These are phyloP conservation scores for Argyrosomus regius DNA, from an alignment of 2,797 vertebrate genomes.

Conservation along the genomic window DNA sequence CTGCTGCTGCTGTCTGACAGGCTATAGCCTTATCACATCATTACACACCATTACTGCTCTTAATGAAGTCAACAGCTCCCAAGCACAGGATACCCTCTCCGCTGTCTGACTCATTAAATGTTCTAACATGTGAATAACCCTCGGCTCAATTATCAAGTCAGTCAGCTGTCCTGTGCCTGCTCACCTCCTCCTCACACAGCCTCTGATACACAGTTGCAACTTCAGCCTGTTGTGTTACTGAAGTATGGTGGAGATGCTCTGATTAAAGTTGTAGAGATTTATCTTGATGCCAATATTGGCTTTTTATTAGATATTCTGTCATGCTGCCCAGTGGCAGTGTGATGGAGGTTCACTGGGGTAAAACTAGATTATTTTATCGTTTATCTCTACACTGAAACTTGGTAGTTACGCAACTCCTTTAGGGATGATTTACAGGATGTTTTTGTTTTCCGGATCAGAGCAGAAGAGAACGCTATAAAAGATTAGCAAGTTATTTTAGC, in stretches of 20 bases:
- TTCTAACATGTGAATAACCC: constrained; percentile 64
- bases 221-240: neutral
- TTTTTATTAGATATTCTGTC: constrained; percentile 6
- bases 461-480: neutral
- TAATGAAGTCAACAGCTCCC: constrained; percentile 73
- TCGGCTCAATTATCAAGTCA: constrained; percentile 58
- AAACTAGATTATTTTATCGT: neutral
- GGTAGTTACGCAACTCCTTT: neutral
- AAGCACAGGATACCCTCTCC: constrained; percentile 43
- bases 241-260: constrained; percentile 2
- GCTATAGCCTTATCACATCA: constrained; percentile 67
- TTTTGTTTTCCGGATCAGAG: too few species aligned
- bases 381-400: constrained; percentile 2
- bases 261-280: constrained; percentile 1
- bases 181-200: constrained; percentile 17
- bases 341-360: neutral
- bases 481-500: neutral
- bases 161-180: constrained; percentile 29
- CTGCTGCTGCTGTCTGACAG: constrained; percentile 65
- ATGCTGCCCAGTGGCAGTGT: neutral
- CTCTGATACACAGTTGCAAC: neutral
- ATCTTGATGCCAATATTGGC: constrained; percentile 8
- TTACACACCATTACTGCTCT: constrained; percentile 73
- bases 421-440: neutral
- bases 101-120: constrained; percentile 63